Evolutionary conservation across 2,113 vertebrate genomes (phyloP).

Genomic region (Raja brachyura): DNA sequence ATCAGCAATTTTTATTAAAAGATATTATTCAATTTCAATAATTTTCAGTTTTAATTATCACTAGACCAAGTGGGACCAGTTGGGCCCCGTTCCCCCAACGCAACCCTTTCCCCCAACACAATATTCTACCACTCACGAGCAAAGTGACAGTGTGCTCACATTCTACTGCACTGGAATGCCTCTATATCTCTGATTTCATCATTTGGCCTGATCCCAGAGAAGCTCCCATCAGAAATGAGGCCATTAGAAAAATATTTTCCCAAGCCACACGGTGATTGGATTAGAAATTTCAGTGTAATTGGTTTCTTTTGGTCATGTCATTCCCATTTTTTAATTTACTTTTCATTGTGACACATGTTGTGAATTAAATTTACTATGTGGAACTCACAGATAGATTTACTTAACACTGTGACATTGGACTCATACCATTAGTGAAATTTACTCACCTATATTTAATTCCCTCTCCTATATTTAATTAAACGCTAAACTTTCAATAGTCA

Average conservation of each 20-base stretch:
- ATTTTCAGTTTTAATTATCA: no score
- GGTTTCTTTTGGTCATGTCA: not conserved
- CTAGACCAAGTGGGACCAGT: no score
- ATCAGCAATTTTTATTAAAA: no score
- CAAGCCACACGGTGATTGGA: not conserved
- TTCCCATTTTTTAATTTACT: not conserved
- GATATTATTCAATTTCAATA: no score
- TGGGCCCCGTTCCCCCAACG: no score
- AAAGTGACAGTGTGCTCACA: no score
- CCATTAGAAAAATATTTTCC: not conserved
- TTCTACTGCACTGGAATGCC: no score
- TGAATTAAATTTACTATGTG: not conserved
- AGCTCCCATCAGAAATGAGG: slow-evolving; percentile 10
- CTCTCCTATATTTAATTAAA: not conserved
- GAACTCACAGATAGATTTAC: slow-evolving; percentile 6
- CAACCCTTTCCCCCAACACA: no score
- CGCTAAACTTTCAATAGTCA: not conserved
- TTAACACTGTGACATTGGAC: not conserved
- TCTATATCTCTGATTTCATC: no score
- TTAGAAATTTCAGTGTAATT: not conserved
- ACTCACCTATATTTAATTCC: not conserved
- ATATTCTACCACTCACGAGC: no score
- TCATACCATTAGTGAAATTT: not conserved
- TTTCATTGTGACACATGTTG: slow-evolving; percentile 6
- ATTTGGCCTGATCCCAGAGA: not conserved